A percentile compares a stretch with the other conserved stretches of the same genome.
Conservation (phyloP, 2,113 vertebrate genomes). For the Tricholaema leucomelas region DNA sequence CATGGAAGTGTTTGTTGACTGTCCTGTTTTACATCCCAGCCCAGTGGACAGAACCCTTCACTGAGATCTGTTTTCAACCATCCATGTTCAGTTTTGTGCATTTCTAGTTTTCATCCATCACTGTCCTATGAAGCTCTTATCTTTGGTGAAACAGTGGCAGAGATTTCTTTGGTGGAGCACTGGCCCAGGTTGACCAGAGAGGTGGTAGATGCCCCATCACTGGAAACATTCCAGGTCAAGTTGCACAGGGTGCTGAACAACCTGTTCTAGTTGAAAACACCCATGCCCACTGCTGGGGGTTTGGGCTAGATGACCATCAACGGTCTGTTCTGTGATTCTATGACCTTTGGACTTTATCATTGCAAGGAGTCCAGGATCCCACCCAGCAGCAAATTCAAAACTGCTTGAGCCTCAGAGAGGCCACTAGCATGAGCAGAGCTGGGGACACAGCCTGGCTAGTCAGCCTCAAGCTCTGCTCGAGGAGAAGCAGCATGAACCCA, state of each 20-base stretch:
- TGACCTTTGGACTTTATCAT: neutral
- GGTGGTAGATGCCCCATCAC: too few species aligned
- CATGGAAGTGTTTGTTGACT: too few species aligned
- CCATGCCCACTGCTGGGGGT: too few species aligned
- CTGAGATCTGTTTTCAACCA: rapidly evolving
- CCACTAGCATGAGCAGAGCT: neutral
- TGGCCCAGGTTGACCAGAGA: too few species aligned
- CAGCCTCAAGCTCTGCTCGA: neutral
- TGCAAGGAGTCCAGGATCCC: rapidly evolving
- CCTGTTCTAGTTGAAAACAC: too few species aligned
- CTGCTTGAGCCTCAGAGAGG: neutral
- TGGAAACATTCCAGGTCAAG: too few species aligned
- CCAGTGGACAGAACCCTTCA: neutral
- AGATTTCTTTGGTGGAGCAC: neutral
- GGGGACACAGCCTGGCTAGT: rapidly evolving
- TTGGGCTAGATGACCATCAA: too few species aligned
- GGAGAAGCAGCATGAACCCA: rapidly evolving
- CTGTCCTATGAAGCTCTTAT: neutral
- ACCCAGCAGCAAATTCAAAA: neutral
- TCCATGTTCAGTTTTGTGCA: neutral
- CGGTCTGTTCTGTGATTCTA: too few species aligned
- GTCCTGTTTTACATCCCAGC: neutral
- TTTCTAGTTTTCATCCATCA: neutral
- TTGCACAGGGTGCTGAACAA: too few species aligned
- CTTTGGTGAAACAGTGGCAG: too few species aligned